phyloP scores from a whole-genome alignment of 2,888 invertebrate genomes.

The Tanytarsus gracilentus region DNA sequence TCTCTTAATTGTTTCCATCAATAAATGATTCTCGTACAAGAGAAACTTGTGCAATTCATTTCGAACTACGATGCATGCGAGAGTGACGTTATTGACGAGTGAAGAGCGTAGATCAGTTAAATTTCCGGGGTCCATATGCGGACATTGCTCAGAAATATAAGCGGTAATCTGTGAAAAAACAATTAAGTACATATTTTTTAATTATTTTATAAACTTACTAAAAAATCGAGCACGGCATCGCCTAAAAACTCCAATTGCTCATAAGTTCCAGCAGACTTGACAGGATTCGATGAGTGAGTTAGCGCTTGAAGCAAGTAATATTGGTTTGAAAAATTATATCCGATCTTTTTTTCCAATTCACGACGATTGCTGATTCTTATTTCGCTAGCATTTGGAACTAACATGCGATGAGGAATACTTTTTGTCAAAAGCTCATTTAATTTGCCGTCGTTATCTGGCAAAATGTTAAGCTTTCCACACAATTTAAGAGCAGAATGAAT shows the following conservation, averaged over 20 bases:
- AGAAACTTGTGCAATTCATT: conserved; percentile 73
- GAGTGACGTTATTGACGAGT: conserved; percentile 91
- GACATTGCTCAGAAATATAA: conserved; percentile 72
- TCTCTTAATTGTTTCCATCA: conserved; percentile 44
- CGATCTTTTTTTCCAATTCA: conserved; percentile 52
- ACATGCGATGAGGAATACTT: conserved; percentile 30
- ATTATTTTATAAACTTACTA: conserved; percentile 37
- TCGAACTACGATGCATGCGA: conserved; percentile 81
- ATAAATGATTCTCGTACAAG: conserved; percentile 45
- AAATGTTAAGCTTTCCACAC: conserved; percentile 55
- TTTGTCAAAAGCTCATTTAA: conserved; percentile 38
- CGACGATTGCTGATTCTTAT: conserved; percentile 39
- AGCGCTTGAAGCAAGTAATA: conserved; percentile 80
- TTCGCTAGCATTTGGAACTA: conserved; percentile 32
- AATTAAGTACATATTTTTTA: neutral
- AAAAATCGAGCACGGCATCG: conserved; percentile 83
- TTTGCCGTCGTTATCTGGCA: conserved; percentile 45
- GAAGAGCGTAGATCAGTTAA: conserved; percentile 91
- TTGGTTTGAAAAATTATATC: conserved; percentile 72
- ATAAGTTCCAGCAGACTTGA: conserved; percentile 78
- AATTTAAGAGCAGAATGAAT: conserved; percentile 45
- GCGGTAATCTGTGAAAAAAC: conserved; percentile 52
- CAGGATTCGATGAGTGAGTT: conserved; percentile 84
- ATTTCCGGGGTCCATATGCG: conserved; percentile 65
- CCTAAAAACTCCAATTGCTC: conserved; percentile 86